Evolutionary conservation across 2,113 vertebrate species (phyloP), one percentile per base, ranked within the genome.

Genomic region (Leuciscus idus): DNA sequence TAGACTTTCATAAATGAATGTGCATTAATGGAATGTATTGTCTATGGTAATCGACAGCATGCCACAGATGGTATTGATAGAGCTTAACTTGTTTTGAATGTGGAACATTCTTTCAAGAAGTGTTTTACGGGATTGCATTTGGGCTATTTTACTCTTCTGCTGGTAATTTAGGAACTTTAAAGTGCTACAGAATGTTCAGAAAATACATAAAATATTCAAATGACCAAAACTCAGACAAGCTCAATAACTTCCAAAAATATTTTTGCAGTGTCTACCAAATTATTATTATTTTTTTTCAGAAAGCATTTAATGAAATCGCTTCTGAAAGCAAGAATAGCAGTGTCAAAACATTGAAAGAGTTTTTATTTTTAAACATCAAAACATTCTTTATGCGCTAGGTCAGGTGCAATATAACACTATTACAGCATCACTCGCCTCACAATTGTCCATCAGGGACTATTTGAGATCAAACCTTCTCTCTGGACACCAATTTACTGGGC

Each of bases 391-490:
- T 48, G 59, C 19, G 4, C 79, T 70, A 21, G 82, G 68, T 84
- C 82, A 28, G 30, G 50, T 59, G 36, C 46, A 33, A 72, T 39
- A 23, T 73, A 83, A n/a, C 81, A n/a, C 48, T 73, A 43, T 59
- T 61, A 33, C 39, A 74, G 17, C 78, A 50, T 82, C 80, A 72
- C 66, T 61, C 1, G 55, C 72, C 39, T 81, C 78, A 46, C 52
- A 39, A 59, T 86, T 46, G 55, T 73, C 55, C 85, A 72, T 81
- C 46, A 50, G 85, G 78, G 85, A 86, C 21, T 72, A 19, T 62
- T 36, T 81, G 50, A 86, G 85, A 82, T 86, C 85, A 82, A 64
- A 82, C 68, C 78, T 43, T 72, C 72, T 81, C 50, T 86, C 46
- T 81, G 50, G 62, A 55, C 76, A 79, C 46, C 64, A 70, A 85